Evolutionary conservation across 2,888 invertebrate genomes (phyloP).

Genomic region (Polietes domitor): DNA sequence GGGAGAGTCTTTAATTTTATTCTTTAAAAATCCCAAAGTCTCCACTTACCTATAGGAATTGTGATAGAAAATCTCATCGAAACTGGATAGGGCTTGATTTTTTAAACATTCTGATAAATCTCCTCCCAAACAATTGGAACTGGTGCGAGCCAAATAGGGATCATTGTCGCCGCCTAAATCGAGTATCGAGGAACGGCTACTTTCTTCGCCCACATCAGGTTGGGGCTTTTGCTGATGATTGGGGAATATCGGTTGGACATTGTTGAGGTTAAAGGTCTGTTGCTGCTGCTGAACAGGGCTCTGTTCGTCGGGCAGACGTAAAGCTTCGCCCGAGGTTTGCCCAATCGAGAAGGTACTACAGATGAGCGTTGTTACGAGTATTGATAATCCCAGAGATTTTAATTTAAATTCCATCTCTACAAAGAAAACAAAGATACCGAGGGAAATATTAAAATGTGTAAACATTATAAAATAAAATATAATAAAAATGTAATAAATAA

Average conservation of each 20-base stretch:
- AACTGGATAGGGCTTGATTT: constrained; percentile 88
- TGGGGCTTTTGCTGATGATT: constrained; percentile 56
- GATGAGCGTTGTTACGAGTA: constrained; percentile 81
- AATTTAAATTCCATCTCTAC: constrained; percentile 74
- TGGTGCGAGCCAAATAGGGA: constrained; percentile 88
- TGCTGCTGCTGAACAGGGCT: constrained; percentile 65
- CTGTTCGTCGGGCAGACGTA: constrained; percentile 82
- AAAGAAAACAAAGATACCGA: constrained; percentile 45
- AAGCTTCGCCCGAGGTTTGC: constrained; percentile 82
- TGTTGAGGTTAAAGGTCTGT: constrained; percentile 57
- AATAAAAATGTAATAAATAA: too few species aligned
- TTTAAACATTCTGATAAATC: constrained; percentile 94
- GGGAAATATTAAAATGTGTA: constrained; percentile 25
- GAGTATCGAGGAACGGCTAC: constrained; percentile 85
- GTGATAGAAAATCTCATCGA: constrained; percentile 90
- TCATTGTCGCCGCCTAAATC: constrained; percentile 91
- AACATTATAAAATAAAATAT: constrained; percentile 15
- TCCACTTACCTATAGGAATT: constrained; percentile 82
- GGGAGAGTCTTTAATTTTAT: too few species aligned
- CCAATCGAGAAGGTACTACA: constrained; percentile 73
- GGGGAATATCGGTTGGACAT: constrained; percentile 60
- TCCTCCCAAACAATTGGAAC: constrained; percentile 88
- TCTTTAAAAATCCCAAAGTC: background rate
- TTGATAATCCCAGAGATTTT: constrained; percentile 68
- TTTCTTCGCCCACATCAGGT: constrained; percentile 76